Base-by-base conservation (phyloP, 2,113 vertebrate species). In the Eublepharis macularius region DNA sequence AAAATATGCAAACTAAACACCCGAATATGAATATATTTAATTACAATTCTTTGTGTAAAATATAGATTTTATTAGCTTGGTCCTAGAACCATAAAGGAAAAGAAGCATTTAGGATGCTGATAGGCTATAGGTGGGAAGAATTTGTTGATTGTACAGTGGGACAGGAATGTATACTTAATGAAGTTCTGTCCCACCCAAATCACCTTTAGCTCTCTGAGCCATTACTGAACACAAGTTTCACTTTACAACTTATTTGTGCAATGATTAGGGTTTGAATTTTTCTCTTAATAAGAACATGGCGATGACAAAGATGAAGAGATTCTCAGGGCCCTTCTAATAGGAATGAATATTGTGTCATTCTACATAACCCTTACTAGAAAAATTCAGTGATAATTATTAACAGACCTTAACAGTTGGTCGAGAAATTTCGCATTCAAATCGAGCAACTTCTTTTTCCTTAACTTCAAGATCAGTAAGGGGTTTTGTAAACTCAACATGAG, bases 351-450 rank as follows among this genome's bases (percentile, higher is more conserved):
- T 78, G 32, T 78, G 6, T 43, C 16, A 34, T 47, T 78, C 45
- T 70, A n/a, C n/a, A 43, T 34, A 78, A 76, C 32, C 39, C 10
- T 26, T 43, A 43, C 6, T 43, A n/a, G 9, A 69, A 41, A 77
- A 69, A 26, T 10, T 90, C 84, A 88, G 36, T 65, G 77, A 79
- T 3, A 6, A 41, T 19, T 39, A 39, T 85, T 87, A 29, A 94
- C 88, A 86, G 74, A 99, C 99, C 95, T 98, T 99, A 68, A 96
- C 94, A 78, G 96, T 95, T 94, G 98, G 98, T 90, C 98, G 96
- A 85, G 99, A 99, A 91, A 99, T 97, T 97, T 99, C 98, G 94
- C 99, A 99, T 87, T 99, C 98, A 92, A 99, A 99, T 72, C 95
- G 97, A 92, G 98, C 99, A 73, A 97, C 92, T 94, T 98, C 96